Base-by-base conservation (phyloP, 2,797 vertebrate species). In the Lindbergichthys nudifrons region DNA sequence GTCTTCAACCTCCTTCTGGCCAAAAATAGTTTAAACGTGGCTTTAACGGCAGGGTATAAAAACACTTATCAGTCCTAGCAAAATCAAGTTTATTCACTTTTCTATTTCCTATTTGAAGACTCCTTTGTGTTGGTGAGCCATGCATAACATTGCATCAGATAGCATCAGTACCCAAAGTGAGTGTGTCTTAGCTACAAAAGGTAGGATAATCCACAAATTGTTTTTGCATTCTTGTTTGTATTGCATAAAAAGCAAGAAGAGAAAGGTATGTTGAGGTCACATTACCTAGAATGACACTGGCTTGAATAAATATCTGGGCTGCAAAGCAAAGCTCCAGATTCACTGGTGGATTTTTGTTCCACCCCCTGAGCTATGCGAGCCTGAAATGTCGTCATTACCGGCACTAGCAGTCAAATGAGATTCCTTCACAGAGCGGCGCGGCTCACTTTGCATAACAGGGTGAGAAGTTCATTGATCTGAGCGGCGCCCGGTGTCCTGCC, bases 381-480 rank as follows among this genome's bases (percentile, higher is more conserved):
- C 51, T 64, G 77, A 76, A 74, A 81, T 36, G 39, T 48, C 5
- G 3, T 52, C 77, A 75, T 84, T 71, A 73, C 79, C 60, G 67
- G 60, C 73, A 75, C 76, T 60, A 80, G 79, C 45, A 64, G 70
- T 68, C 60, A 66, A 77, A 75, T 82, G 58, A 86, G 50, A 65
- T 69, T 84, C 65, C 65, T 74, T 47, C 18, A 21, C 79, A 74
- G 36, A 77, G 79, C n/a, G 14, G 42, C 77, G 66, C 57, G 30
- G 53, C 57, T 81, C 70, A 30, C 73, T 85, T 81, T 85, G 67
- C 84, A 87, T 83, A 84, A 81, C 58, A 79, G 62, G 68, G 79
- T 76, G 76, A 87, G 79, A 81, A 85, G 86, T 84, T 88, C 84
- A 86, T 45, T 58, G 71, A 72, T 77, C 58, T 82, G 77, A 83